Evolutionary conservation across 2,113 vertebrate species (phyloP).

Genomic region (Furnarius figulus): DNA sequence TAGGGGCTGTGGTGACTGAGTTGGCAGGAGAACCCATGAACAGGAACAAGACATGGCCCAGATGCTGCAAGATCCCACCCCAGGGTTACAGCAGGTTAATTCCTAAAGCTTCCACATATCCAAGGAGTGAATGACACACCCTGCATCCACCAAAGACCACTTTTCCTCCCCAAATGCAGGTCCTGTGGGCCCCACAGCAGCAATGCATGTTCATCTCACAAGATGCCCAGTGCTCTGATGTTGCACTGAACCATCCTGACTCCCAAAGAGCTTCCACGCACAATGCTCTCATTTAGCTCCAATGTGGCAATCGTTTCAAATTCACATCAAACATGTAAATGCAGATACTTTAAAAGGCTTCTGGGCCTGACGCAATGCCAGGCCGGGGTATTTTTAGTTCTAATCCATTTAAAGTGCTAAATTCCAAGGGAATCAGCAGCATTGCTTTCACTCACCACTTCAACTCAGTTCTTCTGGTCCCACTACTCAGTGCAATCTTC

Average conservation of each 20-base stretch:
- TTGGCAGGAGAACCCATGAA: neutral
- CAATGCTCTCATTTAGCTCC: neutral
- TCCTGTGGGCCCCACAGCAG: neutral
- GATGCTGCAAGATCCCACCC: neutral
- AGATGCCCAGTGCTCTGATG: neutral
- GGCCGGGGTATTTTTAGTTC: conserved; percentile 70
- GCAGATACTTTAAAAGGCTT: neutral
- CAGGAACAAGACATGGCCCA: fast-evolving
- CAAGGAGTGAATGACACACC: neutral
- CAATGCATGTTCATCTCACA: neutral
- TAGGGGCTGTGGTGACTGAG: fast-evolving
- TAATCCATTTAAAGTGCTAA: conserved; percentile 77
- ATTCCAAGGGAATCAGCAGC: conserved; percentile 64
- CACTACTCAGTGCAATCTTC: neutral
- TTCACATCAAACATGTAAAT: neutral
- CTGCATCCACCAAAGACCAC: neutral
- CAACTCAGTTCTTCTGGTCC: neutral
- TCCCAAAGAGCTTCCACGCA: neutral
- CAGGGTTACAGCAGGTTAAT: neutral
- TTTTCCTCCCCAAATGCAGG: neutral
- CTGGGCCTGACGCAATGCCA: neutral
- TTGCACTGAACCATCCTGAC: neutral
- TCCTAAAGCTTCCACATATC: neutral
- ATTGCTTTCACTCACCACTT: conserved; percentile 43
- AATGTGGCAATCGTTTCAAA: neutral